Evolutionary conservation across 2,113 vertebrate genomes (phyloP).

Genomic region (Phaetusa simplex): DNA sequence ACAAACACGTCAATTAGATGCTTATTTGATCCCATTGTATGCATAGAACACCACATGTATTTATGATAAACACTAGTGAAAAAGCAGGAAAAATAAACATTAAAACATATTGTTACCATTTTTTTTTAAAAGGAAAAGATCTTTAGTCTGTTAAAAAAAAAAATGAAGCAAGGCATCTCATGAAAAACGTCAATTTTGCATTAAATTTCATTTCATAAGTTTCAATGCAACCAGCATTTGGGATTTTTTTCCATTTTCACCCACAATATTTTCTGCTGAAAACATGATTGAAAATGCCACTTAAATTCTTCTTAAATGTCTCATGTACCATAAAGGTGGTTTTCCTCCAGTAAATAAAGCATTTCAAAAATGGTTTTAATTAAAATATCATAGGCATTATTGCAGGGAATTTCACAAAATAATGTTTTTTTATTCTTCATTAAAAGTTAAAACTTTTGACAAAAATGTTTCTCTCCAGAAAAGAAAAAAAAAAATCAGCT

Average conservation of each 20-base stretch:
- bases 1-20: background rate
- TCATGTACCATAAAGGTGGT: background rate
- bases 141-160: background rate
- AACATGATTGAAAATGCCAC: background rate
- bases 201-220: background rate
- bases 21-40: background rate
- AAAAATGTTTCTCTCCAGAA: background rate
- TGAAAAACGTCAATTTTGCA: background rate
- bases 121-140: background rate
- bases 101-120: background rate
- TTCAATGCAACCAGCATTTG: background rate
- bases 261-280: background rate
- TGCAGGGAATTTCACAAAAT: background rate
- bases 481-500: background rate
- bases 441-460: background rate
- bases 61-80: background rate
- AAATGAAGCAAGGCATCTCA: background rate
- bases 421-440: background rate
- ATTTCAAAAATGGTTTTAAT: slow-evolving; percentile 40
- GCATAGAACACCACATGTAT: background rate
- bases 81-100: background rate
- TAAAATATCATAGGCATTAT: slow-evolving; percentile 2
- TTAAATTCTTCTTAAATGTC: background rate
- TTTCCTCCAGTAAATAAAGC: slow-evolving; percentile 47
- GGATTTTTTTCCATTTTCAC: background rate